Base-by-base conservation (phyloP, 2,797 vertebrate species). In the Macroramphosus scolopax region DNA sequence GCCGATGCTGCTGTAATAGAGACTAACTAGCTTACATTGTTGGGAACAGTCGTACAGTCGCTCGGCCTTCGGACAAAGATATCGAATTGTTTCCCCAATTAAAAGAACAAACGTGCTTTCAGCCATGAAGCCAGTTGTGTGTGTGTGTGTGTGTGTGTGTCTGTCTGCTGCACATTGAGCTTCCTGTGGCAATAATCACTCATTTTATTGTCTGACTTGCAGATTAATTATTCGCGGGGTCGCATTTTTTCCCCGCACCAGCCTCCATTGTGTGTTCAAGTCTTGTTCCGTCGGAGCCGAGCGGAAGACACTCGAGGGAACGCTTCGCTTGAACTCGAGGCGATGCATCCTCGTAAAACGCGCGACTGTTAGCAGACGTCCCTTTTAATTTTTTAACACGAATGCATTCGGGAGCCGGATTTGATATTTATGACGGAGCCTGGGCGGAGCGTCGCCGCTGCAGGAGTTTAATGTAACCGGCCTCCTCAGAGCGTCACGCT, bases 181-280 rank as follows among this genome's bases (percentile, higher is more conserved):
- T n/a, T n/a, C n/a, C n/a, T n/a, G n/a, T n/a, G n/a, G n/a, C n/a
- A n/a, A n/a, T n/a, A n/a, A n/a, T n/a, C n/a, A n/a, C n/a, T n/a
- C n/a, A n/a, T n/a, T n/a, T n/a, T n/a, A n/a, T n/a, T n/a, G n/a
- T n/a, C n/a, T n/a, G 29, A 28, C 55, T 52, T 17, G 36, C 13
- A 8, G 12, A 31, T 58, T 22, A 51, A 56, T 59, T 40, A 64
- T 44, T 52, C 39, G 28, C 33, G 25, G 42, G 22, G 56, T 54
- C 59, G 53, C 64, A 60, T 60, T 53, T 58, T 57, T 48, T 22
- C 20, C 20, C 34, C 8, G 12, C 39, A n/a, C 10, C 47, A 39
- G n/a, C n/a, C 16, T 41, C 18, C 24, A 16, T 4, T 15, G 2
- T 48, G 10, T 25, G 24, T 46, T 50, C 38, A 53, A 51, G 28